These are phyloP conservation scores for Morone saxatilis DNA, from an alignment of 2,113 vertebrate species.

Conservation along the genomic window DNA sequence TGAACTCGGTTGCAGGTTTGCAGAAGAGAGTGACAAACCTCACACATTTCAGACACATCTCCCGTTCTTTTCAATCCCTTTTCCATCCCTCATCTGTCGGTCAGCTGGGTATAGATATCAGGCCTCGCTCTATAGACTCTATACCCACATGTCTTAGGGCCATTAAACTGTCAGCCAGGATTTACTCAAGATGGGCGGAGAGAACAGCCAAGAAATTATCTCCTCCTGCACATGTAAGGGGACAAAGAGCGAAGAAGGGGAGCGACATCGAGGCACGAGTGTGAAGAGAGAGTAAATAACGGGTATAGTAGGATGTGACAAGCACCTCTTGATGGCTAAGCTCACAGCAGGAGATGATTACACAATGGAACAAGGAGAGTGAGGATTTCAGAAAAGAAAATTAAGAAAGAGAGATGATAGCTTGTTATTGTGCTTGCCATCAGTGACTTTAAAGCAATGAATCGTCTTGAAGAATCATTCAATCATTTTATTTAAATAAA, in stretches of 20 bases:
- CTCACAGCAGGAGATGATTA: constrained; percentile 76
- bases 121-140: constrained; percentile 79
- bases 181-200: constrained; percentile 83
- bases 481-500: too few species aligned
- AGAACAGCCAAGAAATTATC: constrained; percentile 73
- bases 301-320: constrained; percentile 77
- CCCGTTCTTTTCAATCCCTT: constrained; percentile 41
- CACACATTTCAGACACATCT: constrained; percentile 54
- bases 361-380: constrained; percentile 47
- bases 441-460: constrained; percentile 4
- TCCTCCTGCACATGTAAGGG: constrained; percentile 70
- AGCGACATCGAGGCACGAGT: constrained; percentile 55
- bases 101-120: constrained; percentile 89
- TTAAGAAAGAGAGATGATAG: constrained; percentile 19
- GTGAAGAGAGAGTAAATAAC: constrained; percentile 85
- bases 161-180: constrained; percentile 89
- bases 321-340: constrained; percentile 71
- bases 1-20: constrained; percentile 37
- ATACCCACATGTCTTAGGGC: constrained; percentile 82
- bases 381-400: constrained; percentile 31
- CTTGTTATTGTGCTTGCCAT: constrained; percentile 20
- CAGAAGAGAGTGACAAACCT: constrained; percentile 24
- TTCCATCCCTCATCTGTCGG: constrained; percentile 61
- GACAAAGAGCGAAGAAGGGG: constrained; percentile 74
- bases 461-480: too few species aligned